phyloP scores from a whole-genome alignment of 2,113 vertebrate genomes.

The Tetrax tetrax region DNA sequence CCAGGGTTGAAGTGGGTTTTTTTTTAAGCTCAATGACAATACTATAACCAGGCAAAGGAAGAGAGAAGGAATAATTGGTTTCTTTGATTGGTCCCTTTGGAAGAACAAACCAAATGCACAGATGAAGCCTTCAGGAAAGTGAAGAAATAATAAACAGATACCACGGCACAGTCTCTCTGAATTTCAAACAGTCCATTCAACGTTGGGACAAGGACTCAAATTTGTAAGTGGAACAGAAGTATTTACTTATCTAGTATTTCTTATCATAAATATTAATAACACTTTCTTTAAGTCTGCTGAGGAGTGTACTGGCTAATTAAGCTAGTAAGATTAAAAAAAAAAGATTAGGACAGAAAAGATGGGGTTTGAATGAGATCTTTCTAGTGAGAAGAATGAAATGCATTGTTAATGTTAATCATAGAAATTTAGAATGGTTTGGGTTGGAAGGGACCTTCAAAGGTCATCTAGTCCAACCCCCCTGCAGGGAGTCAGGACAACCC shows the following conservation, averaged over 20 bases:
- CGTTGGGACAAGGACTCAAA: neutral
- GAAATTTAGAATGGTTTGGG: too few species aligned
- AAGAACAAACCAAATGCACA: neutral
- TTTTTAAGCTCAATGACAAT: neutral
- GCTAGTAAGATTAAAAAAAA: neutral
- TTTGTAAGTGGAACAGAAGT: neutral
- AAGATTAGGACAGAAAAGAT: neutral
- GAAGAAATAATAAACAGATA: neutral
- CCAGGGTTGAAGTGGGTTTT: too few species aligned
- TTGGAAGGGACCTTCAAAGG: too few species aligned
- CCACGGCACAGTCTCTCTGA: neutral
- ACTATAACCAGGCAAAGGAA: neutral
- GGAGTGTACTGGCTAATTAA: neutral
- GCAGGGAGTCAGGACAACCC: too few species aligned
- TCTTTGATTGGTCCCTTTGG: neutral
- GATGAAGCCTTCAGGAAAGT: neutral
- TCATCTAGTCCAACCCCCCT: too few species aligned
- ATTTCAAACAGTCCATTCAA: neutral
- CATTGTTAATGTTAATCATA: neutral
- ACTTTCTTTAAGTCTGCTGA: neutral
- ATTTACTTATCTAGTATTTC: neutral
- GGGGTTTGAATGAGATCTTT: neutral
- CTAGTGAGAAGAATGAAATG: neutral
- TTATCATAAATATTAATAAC: neutral
- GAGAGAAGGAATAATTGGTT: neutral